phyloP scores from a whole-genome alignment of 2,797 vertebrate genomes.

The Aldrovandia affinis region DNA sequence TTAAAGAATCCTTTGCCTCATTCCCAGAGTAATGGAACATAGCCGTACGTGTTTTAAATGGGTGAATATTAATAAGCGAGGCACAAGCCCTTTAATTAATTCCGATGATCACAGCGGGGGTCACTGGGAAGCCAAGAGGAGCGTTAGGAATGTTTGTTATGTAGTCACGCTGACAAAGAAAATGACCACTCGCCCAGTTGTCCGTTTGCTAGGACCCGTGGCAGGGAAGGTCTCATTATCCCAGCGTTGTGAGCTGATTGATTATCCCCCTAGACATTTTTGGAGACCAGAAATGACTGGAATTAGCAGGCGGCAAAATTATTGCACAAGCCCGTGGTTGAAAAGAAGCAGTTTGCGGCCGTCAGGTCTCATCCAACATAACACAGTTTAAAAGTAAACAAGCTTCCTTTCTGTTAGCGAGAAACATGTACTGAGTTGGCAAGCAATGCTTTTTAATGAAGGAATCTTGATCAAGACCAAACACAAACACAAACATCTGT shows the following conservation, averaged over 20 bases:
- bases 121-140: neutral
- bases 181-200: conserved; percentile 3
- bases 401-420: neutral
- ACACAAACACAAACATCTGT: neutral
- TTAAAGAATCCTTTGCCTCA: neutral
- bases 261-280: neutral
- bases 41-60: neutral
- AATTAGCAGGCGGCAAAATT: neutral
- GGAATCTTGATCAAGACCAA: neutral
- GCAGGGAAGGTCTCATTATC: conserved; percentile 17
- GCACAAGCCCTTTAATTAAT: conserved; percentile 9
- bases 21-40: neutral
- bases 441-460: neutral
- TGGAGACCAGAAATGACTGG: neutral
- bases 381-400: neutral
- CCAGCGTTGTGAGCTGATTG: conserved; percentile 6
- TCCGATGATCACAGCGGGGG: neutral
- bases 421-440: neutral
- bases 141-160: neutral
- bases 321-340: neutral
- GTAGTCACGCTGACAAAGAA: conserved; percentile 9
- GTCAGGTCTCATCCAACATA: neutral
- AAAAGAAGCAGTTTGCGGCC: neutral
- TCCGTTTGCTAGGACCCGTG: neutral
- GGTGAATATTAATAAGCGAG: conserved; percentile 1